phyloP scores from a whole-genome alignment of 2,113 vertebrate species.

The Felis catus region DNA sequence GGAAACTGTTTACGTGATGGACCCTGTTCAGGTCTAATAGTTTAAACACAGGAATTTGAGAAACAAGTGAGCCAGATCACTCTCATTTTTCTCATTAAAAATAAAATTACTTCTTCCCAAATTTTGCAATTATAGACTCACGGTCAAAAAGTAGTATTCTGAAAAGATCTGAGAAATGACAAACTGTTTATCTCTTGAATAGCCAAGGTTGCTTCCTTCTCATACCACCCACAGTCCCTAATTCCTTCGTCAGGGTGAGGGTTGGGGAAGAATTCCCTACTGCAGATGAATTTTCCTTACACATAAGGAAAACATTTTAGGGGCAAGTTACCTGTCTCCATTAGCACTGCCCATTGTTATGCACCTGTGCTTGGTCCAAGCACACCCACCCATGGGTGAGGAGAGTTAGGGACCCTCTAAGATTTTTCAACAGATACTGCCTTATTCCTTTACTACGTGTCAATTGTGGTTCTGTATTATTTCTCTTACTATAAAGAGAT shows the following conservation, averaged over 20 bases:
- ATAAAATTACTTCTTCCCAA: background rate
- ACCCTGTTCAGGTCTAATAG: background rate
- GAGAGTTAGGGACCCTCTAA: background rate
- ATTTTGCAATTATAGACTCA: background rate
- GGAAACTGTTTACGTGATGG: background rate
- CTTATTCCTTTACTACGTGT: background rate
- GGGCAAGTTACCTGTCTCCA: no score
- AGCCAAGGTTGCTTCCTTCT: background rate
- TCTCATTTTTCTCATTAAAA: background rate
- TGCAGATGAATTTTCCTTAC: background rate
- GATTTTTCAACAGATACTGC: background rate
- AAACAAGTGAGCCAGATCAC: background rate
- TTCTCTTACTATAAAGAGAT: background rate
- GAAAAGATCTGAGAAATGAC: background rate
- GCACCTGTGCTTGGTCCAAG: background rate
- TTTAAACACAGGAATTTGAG: background rate
- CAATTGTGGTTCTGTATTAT: background rate
- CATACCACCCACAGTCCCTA: background rate
- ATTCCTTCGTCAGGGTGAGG: background rate
- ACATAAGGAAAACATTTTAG: background rate
- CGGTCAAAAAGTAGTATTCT: background rate
- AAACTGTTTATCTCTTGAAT: background rate
- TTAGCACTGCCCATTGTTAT: background rate
- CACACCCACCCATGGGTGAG: background rate
- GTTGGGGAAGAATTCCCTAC: background rate